Base-by-base conservation (phyloP, 1,140 invertebrate species). In the Bombus superbus region DNA sequence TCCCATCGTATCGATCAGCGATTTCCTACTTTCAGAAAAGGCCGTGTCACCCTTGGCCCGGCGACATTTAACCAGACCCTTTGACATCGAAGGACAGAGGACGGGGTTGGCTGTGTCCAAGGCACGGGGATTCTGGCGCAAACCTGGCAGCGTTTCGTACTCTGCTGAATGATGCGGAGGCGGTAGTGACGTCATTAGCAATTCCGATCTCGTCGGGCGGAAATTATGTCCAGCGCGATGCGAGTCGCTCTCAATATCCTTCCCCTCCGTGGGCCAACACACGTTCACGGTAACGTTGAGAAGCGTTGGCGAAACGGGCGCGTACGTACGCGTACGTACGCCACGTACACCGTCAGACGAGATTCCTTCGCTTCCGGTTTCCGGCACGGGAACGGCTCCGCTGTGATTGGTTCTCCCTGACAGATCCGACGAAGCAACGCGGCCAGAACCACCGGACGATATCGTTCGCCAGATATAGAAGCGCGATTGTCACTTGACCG, bases 151-250 rank as follows among this genome's bases (percentile, higher is more conserved):
- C 84, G 64, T 73, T 72, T 59, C 88, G 75, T 79, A 81, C 81
- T 75, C 42, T 28, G 81, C 40, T 93, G 93, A 95, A 94, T 93
- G 94, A 95, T 94, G 94, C 92, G 92, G 92, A 94, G 93, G 92
- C 92, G 93, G 94, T 93, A 94, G 94, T 94, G 94, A 94, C 94
- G 94, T 95, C 94, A 95, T 95, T 95, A 95, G 95, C 94, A 95
- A 95, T 95, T 95, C 95, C 94, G 94, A 95, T 95, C 95, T 95
- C 94, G 95, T 95, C 94, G 94, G 93, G 94, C 95, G 95, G 95
- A 95, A 95, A 95, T 95, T 95, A 95, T 95, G 95, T 95, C 95
- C 95, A 95, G 93, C 93, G 92, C 93, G 93, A 93, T 92, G 92
- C 93, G 93, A 94, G 92, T 94, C 93, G 93, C 94, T 95, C 95